Evolutionary conservation across 1,140 invertebrate genomes (phyloP), one percentile per base, ranked within the genome.

Genomic region (Trichonephila clavipes): DNA sequence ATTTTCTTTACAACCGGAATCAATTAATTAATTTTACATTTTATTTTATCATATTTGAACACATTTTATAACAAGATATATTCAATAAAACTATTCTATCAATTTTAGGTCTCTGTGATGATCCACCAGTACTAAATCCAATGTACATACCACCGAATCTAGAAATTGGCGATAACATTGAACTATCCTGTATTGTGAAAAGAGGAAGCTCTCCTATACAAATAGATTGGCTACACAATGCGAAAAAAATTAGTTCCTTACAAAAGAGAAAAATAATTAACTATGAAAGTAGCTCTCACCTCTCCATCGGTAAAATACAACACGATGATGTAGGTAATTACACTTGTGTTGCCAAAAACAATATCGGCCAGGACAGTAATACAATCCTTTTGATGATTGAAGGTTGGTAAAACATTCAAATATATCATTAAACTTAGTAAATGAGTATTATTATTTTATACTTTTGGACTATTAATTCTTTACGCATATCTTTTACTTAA

Each of bases 301-400:
- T 69, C 16, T 61, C 40, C 21, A 89, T 94, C 77, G 90, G 86
- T 12, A 81, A 90, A 61, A 64, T 94, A n/a, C 19, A 66, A 24
- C 14, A 83, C 19, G 44, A 34, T 24, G 95, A 95, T 87, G 94
- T 95, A 51, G 95, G 95, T 16, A 95, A 95, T 85, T 95, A 95
- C 85, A 95, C 95, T 2, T 95, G 95, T 86, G 82, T 94, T 24
- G 95, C 94, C 14, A 44, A 88, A 64, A 95, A 95, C 89, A 90
- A 90, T 2, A 88, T 94, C 59, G 95, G 95, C 24, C 58, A 86
- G 10, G 95, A 95, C 83, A 92, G 85, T 18, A 87, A 40, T 64
- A 92, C 85, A 14, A 87, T 66, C 44, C 40, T 19, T 77, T 12
- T 95, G 19, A 8, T 66, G 7, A 85, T 94, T n/a, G 58, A 88